Evolutionary conservation across 1,140 invertebrate genomes (phyloP).

Genomic region (Bombus sibiricus): DNA sequence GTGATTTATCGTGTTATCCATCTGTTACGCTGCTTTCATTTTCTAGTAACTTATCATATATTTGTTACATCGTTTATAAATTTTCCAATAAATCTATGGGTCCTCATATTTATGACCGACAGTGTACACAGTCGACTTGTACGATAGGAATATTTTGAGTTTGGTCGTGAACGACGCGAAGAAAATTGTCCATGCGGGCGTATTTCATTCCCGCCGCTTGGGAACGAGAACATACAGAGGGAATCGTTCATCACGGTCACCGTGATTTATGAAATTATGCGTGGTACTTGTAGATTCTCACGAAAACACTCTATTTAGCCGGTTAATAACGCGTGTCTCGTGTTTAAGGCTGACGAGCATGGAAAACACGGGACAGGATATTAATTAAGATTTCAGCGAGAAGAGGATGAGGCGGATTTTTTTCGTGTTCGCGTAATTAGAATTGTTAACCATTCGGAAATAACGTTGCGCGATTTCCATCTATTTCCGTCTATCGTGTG

Average conservation of each 20-base stretch:
- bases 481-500: background rate
- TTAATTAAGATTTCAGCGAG: background rate
- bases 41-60: background rate
- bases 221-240: slow-evolving; percentile 11
- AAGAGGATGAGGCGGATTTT: background rate
- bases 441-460: background rate
- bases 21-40: background rate
- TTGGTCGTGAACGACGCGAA: background rate
- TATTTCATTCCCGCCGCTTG: slow-evolving; percentile 38
- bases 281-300: slow-evolving; percentile 20
- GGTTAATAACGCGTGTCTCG: background rate
- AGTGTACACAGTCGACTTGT: background rate
- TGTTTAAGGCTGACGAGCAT: background rate
- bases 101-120: too few species aligned
- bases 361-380: background rate
- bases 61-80: too few species aligned
- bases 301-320: slow-evolving; percentile 12
- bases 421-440: background rate
- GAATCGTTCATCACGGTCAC: slow-evolving; percentile 58
- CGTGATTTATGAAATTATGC: slow-evolving; percentile 65
- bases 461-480: background rate
- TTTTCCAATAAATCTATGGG: too few species aligned
- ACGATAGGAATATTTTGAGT: slow-evolving; percentile 10
- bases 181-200: slow-evolving; percentile 30
- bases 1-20: background rate